A percentile compares a stretch with the other conserved stretches of the same genome.
Conservation (phyloP, 2,797 vertebrate genomes). For the Leptodactylus fallax region DNA sequence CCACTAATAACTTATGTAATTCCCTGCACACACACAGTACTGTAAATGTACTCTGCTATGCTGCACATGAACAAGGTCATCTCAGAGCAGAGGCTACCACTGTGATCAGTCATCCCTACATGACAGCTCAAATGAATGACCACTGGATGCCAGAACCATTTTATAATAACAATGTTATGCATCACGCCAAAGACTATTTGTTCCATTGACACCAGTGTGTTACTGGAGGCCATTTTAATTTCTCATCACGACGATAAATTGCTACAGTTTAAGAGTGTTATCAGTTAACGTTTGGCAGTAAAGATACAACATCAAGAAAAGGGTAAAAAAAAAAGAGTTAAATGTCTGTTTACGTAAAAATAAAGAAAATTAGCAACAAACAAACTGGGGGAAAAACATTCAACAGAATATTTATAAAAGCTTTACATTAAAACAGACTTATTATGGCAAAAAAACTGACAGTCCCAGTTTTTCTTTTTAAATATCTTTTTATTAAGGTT, state of each 20-base stretch:
- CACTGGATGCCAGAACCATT: slow-evolving; percentile 39
- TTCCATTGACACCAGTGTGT: slow-evolving; percentile 27
- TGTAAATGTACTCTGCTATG: not conserved
- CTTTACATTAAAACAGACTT: no score
- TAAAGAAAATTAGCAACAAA: not conserved
- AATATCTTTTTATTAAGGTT: no score
- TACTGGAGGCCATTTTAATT: slow-evolving; percentile 58
- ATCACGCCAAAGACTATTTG: slow-evolving; percentile 38
- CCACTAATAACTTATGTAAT: not conserved
- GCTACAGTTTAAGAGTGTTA: slow-evolving; percentile 19
- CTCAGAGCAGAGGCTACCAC: slow-evolving; percentile 21
- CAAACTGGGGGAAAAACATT: not conserved
- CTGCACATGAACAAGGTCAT: slow-evolving; percentile 44
- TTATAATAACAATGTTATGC: slow-evolving; percentile 54
- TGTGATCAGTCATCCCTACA: slow-evolving; percentile 38
- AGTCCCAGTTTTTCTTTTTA: no score
- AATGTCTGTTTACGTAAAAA: not conserved
- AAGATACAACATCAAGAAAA: not conserved
- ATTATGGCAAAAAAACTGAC: not conserved
- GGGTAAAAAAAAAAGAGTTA: not conserved
- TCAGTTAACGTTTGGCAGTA: slow-evolving; percentile 20
- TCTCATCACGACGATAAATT: slow-evolving; percentile 35
- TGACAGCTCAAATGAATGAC: slow-evolving; percentile 45
- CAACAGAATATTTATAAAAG: no score
- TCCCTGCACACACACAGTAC: not conserved